Base-by-base conservation (phyloP, 2,113 vertebrate genomes). In the Riparia riparia region DNA sequence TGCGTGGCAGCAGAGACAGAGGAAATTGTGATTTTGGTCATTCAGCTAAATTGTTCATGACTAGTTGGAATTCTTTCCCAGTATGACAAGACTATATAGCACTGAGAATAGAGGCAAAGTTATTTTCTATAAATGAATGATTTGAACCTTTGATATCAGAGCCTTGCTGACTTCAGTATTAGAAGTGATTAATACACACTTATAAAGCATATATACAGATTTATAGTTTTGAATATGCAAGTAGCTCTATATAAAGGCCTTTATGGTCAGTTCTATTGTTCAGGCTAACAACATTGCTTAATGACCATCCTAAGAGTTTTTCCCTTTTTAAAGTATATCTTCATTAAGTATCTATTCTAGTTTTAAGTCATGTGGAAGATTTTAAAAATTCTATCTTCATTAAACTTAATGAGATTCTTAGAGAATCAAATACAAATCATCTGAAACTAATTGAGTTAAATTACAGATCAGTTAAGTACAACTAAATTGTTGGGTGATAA, bases 391-490 rank as follows among this genome's bases (percentile, higher is more conserved):
- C 47, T 42, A 12, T 94, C 90, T 83, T 95, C 82, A 80, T 97
- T 96, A 92, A 95, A 88, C 54, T 79, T 91, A 90, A 96, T 94
- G 90, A 39, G 71, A 88, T 93, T 90, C 76, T 80, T 92, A 74
- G 37, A 86, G 82, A 90, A 93, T 88, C 56, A 78, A 92, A 90
- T 93, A 90, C 76, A 90, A 90, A 81, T 92, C 44, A 71, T 92
- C 88, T 86, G 92, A 95, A 94, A 88, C 80, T 93, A 93, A 92
- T 81, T 90, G 82, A 96, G 85, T 83, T 83, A 89, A 94, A 96
- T 95, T 90, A 93, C 60, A 93, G 85, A 86, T 90, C 56, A 94
- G 73, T 95, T 96, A 90, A 83, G 49, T 60, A 74, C 4, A n/a
- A 51, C 64, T 78, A 44, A 73, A 78, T 93, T 95, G 39, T 53